These are phyloP conservation scores for Folsomia candida DNA, from an alignment of 2,888 invertebrate species.

Conservation along the genomic window DNA sequence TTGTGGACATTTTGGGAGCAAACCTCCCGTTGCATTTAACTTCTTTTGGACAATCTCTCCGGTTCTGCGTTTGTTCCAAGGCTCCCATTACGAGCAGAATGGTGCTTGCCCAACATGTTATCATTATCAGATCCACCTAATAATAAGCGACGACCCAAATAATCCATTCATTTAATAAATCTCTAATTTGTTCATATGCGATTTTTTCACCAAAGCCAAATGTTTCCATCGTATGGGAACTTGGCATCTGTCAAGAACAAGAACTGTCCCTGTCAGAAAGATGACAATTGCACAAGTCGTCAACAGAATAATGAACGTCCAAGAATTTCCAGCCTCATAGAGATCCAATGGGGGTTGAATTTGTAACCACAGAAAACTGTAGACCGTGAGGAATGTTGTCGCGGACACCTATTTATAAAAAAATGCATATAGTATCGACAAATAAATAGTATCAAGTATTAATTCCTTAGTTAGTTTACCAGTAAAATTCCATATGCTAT, in stretches of 20 bases:
- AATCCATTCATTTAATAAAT: background rate
- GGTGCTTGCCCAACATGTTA: background rate
- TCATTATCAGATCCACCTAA: background rate
- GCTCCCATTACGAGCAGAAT: background rate
- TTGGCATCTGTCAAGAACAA: background rate
- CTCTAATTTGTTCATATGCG: no score
- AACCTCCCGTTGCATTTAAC: background rate
- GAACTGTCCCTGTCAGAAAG: background rate
- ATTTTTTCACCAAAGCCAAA: no score
- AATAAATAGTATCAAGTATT: no score
- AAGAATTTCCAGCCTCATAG: background rate
- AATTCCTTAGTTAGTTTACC: no score
- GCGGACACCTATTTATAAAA: no score
- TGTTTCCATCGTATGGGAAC: background rate
- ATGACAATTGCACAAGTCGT: background rate
- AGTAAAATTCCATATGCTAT: no score
- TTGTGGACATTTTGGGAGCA: background rate
- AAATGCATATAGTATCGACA: no score
- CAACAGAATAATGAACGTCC: background rate
- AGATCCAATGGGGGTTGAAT: background rate
- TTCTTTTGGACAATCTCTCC: background rate
- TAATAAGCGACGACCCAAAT: background rate
- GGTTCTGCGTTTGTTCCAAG: background rate
- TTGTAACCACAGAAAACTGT: background rate
- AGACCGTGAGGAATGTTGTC: no score